These are phyloP conservation scores for Suncus etruscus DNA, from an alignment of 2,113 vertebrate species.

Conservation along the genomic window DNA sequence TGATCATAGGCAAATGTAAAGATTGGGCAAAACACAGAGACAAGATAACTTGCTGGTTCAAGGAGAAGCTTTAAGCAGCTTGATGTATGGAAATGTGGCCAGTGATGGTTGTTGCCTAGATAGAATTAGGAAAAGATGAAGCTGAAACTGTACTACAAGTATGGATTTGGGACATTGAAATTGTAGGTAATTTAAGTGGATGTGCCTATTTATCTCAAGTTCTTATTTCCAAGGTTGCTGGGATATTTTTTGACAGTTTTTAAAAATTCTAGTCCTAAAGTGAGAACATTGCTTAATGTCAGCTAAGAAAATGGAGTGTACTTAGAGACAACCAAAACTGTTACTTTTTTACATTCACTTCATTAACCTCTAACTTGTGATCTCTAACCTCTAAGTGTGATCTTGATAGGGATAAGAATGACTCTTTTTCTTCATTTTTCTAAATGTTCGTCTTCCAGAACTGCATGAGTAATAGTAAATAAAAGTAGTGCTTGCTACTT, in stretches of 20 bases:
- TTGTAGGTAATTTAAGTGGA: slow-evolving; percentile 47
- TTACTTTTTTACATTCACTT: slow-evolving; percentile 20
- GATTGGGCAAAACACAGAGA: slow-evolving; percentile 13
- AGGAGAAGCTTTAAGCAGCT: slow-evolving; percentile 4
- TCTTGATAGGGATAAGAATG: slow-evolving; percentile 36
- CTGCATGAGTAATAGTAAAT: slow-evolving; percentile 7
- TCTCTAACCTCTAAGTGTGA: too few relatives aligned
- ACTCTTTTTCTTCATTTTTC: background rate
- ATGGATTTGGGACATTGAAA: slow-evolving; percentile 43
- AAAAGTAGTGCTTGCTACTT: background rate
- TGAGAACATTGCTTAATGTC: slow-evolving; percentile 10
- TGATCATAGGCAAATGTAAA: slow-evolving; percentile 12
- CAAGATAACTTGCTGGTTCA: background rate
- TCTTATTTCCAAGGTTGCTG: slow-evolving; percentile 50
- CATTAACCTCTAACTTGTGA: slow-evolving; percentile 19
- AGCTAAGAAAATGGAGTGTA: slow-evolving; percentile 44
- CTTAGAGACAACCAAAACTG: background rate
- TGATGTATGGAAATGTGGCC: background rate
- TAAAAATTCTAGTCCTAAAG: slow-evolving; percentile 36
- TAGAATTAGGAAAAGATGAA: background rate
- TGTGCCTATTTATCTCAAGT: slow-evolving; percentile 11
- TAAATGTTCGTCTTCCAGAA: slow-evolving; percentile 38
- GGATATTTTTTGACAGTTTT: slow-evolving; percentile 35
- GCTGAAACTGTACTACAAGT: slow-evolving; percentile 16
- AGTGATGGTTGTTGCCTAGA: background rate